Percentiles rank a stretch among this genome's conserved stretches.
These are phyloP conservation scores for Gortyna flavago DNA, from an alignment of 2,888 invertebrate genomes.

Conservation along the genomic window DNA sequence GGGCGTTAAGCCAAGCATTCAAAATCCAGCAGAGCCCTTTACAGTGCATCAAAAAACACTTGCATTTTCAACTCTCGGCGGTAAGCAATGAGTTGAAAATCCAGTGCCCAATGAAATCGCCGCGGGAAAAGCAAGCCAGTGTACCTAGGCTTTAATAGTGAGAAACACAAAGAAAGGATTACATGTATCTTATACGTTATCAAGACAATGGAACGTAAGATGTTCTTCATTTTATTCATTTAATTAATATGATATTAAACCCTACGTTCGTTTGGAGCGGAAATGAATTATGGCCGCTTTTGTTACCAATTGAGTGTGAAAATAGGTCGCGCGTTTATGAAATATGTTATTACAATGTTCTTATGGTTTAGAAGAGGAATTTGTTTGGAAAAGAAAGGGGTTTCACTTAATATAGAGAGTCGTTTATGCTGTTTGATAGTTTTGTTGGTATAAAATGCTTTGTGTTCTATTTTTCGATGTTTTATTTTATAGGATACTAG, in stretches of 20 bases:
- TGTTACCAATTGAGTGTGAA: constrained; percentile 50
- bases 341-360: constrained; percentile 38
- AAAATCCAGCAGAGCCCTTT: too few relatives aligned
- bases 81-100: too few relatives aligned
- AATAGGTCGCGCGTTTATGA: constrained; percentile 47
- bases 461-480: not conserved
- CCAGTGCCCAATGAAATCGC: too few relatives aligned
- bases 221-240: constrained; percentile 49
- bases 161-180: constrained; percentile 38
- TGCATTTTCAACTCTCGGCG: too few relatives aligned
- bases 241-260: constrained; percentile 56
- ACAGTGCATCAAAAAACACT: too few relatives aligned
- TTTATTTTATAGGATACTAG: not conserved
- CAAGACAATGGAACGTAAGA: constrained; percentile 30
- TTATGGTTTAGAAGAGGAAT: constrained; percentile 8
- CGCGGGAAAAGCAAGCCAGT: too few relatives aligned
- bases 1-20: too few relatives aligned
- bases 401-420: not conserved
- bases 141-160: not conserved
- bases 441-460: not conserved
- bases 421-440: constrained; percentile 3
- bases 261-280: constrained; percentile 16
- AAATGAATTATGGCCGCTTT: constrained; percentile 46
- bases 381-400: not conserved
- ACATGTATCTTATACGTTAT: constrained; percentile 21